Conservation (phyloP, 53 echinoderm and acorn worm species). For the Holothuria leucospilota region DNA sequence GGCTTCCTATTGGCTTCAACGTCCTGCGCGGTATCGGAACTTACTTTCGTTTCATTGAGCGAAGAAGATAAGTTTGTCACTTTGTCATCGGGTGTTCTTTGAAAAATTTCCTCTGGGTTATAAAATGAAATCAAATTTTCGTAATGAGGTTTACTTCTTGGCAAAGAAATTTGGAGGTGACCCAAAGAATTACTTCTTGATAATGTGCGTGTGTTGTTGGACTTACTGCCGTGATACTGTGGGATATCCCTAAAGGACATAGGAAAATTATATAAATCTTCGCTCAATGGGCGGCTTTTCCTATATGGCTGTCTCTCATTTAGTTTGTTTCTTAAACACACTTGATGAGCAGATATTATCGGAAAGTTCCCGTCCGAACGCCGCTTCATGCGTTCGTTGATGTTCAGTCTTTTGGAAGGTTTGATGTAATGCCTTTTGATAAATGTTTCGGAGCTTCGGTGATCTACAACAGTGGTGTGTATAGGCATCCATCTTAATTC, state of each 20-base stretch:
- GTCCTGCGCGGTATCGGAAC: neutral
- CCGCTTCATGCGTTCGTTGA: conserved; percentile 20
- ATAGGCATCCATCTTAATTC: conserved; percentile 47
- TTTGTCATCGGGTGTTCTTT: neutral
- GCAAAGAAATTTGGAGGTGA: conserved; percentile 12
- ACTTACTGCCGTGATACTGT: conserved; percentile 22
- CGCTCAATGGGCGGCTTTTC: conserved; percentile 4
- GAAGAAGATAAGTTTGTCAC: neutral
- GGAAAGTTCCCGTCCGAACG: conserved; percentile 24
- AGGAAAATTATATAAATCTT: conserved; percentile 33
- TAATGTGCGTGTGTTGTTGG: neutral
- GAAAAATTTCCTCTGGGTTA: neutral
- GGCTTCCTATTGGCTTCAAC: neutral
- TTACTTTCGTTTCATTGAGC: neutral
- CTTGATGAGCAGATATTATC: conserved; percentile 21
- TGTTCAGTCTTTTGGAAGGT: conserved; percentile 27
- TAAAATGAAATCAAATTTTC: conserved; percentile 24
- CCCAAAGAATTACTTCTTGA: conserved; percentile 26
- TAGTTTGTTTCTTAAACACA: conserved; percentile 41
- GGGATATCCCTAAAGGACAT: conserved; percentile 22
- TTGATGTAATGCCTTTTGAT: conserved; percentile 36
- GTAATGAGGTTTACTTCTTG: conserved; percentile 10
- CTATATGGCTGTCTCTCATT: neutral
- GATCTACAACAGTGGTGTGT: conserved; percentile 38
- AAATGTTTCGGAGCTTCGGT: conserved; percentile 23